These are phyloP conservation scores for Hermetia illucens DNA, from an alignment of 1,140 invertebrate genomes.

Conservation along the genomic window DNA sequence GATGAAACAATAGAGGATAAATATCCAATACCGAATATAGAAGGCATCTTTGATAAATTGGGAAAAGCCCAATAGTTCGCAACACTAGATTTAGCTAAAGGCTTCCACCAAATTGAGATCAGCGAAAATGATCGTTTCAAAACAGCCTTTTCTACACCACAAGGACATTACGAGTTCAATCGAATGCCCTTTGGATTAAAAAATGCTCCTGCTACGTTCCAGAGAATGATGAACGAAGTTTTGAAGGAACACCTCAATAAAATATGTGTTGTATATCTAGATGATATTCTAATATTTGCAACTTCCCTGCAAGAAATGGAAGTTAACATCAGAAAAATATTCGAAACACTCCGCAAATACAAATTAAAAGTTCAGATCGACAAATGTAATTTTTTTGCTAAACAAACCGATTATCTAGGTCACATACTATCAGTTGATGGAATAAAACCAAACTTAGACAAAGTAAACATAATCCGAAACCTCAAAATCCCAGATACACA, in stretches of 20 bases:
- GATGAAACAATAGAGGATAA: slow-evolving; percentile 16
- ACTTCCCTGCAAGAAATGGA: slow-evolving; percentile 10
- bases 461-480: slow-evolving; percentile 24
- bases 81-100: slow-evolving; percentile 32
- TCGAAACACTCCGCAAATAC: slow-evolving; percentile 18
- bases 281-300: slow-evolving; percentile 31
- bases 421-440: no score
- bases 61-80: slow-evolving; percentile 31
- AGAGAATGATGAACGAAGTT: slow-evolving; percentile 18
- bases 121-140: slow-evolving; percentile 22
- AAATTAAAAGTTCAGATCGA: slow-evolving; percentile 27
- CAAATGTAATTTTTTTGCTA: slow-evolving; percentile 27
- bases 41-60: slow-evolving; percentile 31
- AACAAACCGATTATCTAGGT: slow-evolving; percentile 31
- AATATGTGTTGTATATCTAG: slow-evolving; percentile 26
- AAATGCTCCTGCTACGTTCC: slow-evolving; percentile 18
- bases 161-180: slow-evolving; percentile 19
- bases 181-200: slow-evolving; percentile 29
- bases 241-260: slow-evolving; percentile 13
- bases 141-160: slow-evolving; percentile 31
- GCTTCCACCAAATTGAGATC: slow-evolving; percentile 35
- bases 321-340: slow-evolving; percentile 22
- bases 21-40: slow-evolving; percentile 37
- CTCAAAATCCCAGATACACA: slow-evolving; percentile 23
- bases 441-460: slow-evolving; percentile 28